A percentile compares a stretch with the other conserved stretches of the same genome.
Evolutionary conservation across 92 coral and sea anemone species (phyloP).

Genomic region (Paragorgia papillata): DNA sequence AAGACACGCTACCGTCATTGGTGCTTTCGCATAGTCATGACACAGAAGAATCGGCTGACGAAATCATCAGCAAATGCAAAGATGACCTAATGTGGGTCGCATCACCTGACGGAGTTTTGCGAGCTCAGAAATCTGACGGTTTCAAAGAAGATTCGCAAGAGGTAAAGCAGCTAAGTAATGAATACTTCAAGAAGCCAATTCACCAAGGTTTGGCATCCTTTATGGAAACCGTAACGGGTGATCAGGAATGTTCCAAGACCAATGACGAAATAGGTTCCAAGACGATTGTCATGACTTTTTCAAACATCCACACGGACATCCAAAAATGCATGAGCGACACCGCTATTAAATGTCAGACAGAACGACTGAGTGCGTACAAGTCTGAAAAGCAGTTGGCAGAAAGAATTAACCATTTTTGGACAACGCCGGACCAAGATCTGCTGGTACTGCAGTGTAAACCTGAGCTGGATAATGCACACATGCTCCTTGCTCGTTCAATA

Average conservation of each 20-base stretch:
- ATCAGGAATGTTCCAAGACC: neutral
- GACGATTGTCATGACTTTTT: constrained; percentile 79
- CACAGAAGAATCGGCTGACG: constrained; percentile 24
- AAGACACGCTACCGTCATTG: constrained; percentile 44
- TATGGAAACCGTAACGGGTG: neutral
- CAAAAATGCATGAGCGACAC: constrained; percentile 60
- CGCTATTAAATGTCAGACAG: constrained; percentile 66
- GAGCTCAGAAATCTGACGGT: constrained; percentile 59
- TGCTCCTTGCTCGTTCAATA: constrained; percentile 79
- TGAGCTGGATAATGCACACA: constrained; percentile 77
- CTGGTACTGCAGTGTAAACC: constrained; percentile 82
- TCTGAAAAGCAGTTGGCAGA: constrained; percentile 84
- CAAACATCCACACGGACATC: constrained; percentile 70
- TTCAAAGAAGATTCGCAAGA: constrained; percentile 50
- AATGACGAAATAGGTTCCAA: constrained; percentile 22
- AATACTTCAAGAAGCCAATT: constrained; percentile 66
- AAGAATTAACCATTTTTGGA: constrained; percentile 72
- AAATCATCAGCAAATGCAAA: constrained; percentile 68
- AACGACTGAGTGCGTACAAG: constrained; percentile 82
- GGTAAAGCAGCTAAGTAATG: constrained; percentile 46
- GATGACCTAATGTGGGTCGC: constrained; percentile 75
- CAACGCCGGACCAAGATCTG: constrained; percentile 58
- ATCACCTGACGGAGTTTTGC: constrained; percentile 79
- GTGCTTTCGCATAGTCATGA: constrained; percentile 37
- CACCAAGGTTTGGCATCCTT: constrained; percentile 62